phyloP scores from a whole-genome alignment of 2,888 invertebrate genomes.

The Watsonalla binaria region DNA sequence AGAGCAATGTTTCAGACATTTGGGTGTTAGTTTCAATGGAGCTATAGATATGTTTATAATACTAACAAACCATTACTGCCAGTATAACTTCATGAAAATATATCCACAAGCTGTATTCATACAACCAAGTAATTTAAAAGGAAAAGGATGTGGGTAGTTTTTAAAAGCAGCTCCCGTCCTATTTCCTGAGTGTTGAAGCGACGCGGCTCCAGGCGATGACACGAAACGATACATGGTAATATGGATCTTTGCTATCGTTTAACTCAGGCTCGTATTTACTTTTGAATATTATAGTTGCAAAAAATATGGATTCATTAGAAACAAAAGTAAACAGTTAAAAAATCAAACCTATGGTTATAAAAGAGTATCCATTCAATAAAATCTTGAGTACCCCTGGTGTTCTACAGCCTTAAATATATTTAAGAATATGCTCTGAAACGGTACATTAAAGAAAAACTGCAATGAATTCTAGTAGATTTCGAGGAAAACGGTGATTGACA shows the following conservation, averaged over 20 bases:
- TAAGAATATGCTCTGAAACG: too few relatives aligned
- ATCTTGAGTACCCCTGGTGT: too few relatives aligned
- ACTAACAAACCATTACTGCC: not conserved
- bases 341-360: too few relatives aligned
- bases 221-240: slow-evolving; percentile 26
- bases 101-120: not conserved
- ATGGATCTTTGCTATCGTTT: slow-evolving; percentile 7
- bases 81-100: not conserved
- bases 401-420: too few relatives aligned
- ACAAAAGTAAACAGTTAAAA: not conserved
- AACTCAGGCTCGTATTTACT: not conserved
- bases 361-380: too few relatives aligned
- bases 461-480: too few relatives aligned
- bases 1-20: too few relatives aligned
- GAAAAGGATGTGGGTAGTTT: slow-evolving; percentile 20
- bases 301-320: not conserved
- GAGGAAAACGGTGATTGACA: not conserved
- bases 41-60: too few relatives aligned
- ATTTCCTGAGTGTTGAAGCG: slow-evolving; percentile 31
- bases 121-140: slow-evolving; percentile 21
- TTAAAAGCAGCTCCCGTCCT: slow-evolving; percentile 31
- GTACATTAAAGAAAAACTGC: too few relatives aligned
- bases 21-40: too few relatives aligned
- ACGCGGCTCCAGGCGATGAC: slow-evolving; percentile 24
- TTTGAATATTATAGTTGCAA: not conserved